These are phyloP conservation scores for Thecophora atra DNA, from an alignment of 2,888 invertebrate species.

Conservation along the genomic window DNA sequence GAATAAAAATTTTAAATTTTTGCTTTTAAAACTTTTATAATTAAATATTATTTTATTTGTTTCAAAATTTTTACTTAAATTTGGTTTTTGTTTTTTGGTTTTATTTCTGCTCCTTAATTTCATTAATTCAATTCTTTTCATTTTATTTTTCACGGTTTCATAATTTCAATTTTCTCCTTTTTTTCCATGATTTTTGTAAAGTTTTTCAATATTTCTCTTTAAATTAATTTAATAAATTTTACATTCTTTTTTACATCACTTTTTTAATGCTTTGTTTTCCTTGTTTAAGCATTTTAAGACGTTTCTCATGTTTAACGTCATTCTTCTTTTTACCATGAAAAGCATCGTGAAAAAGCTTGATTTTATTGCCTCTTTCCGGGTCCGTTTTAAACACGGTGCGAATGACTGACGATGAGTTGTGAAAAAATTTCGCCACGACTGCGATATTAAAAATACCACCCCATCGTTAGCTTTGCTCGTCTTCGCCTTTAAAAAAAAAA, in stretches of 20 bases:
- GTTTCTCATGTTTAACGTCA: too few relatives aligned
- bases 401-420: conserved; percentile 31
- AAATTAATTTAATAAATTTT: background rate
- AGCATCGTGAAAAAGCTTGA: background rate
- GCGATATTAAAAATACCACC: background rate
- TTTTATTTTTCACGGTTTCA: background rate
- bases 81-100: too few relatives aligned
- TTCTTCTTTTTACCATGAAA: background rate
- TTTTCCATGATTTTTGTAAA: background rate
- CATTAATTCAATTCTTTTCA: background rate
- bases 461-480: background rate
- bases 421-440: conserved; percentile 1
- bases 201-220: background rate
- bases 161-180: background rate
- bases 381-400: background rate
- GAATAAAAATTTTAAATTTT: too few relatives aligned
- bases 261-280: too few relatives aligned
- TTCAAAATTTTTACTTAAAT: too few relatives aligned
- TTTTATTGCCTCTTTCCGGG: background rate
- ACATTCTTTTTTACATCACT: background rate
- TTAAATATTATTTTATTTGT: too few relatives aligned
- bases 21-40: too few relatives aligned
- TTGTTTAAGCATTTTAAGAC: background rate
- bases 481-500: background rate
- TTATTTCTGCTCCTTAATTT: background rate